A percentile compares a stretch with the other conserved stretches of the same genome.
Conservation (phyloP, 2,797 vertebrate genomes). For the Pipistrellus pygmaeus region DNA sequence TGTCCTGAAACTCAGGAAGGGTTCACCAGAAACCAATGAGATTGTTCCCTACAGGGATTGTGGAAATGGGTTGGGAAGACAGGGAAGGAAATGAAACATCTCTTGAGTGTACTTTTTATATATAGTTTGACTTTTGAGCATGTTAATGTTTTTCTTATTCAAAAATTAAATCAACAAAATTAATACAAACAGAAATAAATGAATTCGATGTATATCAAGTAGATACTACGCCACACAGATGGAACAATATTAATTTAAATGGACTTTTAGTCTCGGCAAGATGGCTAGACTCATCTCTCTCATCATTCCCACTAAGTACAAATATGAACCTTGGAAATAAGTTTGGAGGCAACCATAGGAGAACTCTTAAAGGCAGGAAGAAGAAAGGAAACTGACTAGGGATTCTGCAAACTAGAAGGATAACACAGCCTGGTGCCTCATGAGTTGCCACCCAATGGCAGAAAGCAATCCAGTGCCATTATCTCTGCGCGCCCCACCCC, state of each 20-base stretch:
- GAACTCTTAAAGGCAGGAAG: not conserved
- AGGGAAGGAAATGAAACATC: not conserved
- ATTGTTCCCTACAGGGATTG: not conserved
- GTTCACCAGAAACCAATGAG: not conserved
- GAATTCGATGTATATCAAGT: not conserved
- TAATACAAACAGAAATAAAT: not conserved
- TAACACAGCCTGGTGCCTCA: not conserved
- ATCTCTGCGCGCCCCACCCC: no score
- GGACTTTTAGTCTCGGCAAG: not conserved
- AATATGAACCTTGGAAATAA: not conserved
- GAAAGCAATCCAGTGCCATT: not conserved
- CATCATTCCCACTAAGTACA: not conserved
- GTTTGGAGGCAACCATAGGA: not conserved
- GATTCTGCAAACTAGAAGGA: not conserved
- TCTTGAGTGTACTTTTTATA: not conserved
- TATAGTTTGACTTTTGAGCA: constrained; percentile 27
- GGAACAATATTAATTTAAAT: not conserved
- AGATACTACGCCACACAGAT: not conserved
- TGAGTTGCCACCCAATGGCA: not conserved
- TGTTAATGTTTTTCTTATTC: constrained; percentile 21
- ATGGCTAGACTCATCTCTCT: not conserved
- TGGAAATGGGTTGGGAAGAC: not conserved
- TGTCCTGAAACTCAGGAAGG: not conserved
- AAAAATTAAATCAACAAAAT: constrained; percentile 53
- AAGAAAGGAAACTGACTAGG: not conserved